A percentile compares a stretch with the other conserved stretches of the same genome.
These are phyloP conservation scores for Acinonyx jubatus DNA, from an alignment of 2,113 vertebrate genomes.

Conservation along the genomic window DNA sequence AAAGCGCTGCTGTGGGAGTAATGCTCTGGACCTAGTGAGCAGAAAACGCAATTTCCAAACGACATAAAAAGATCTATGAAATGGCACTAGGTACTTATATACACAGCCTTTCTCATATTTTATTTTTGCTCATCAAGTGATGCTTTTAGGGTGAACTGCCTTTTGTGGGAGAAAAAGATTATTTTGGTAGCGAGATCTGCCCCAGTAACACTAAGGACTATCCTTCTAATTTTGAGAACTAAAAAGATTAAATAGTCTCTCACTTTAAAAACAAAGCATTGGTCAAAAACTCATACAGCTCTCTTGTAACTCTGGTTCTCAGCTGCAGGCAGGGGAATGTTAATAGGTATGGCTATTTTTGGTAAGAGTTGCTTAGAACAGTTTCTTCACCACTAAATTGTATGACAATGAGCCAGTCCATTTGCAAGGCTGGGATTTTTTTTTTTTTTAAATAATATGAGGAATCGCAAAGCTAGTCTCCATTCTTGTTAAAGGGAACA, in stretches of 20 bases:
- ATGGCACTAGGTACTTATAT: background rate
- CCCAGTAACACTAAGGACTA: background rate
- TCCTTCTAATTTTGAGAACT: background rate
- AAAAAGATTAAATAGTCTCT: background rate
- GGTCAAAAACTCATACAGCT: background rate
- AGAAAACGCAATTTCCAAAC: background rate
- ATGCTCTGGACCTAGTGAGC: background rate
- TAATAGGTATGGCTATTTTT: slow-evolving; percentile 70
- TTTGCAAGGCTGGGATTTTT: slow-evolving; percentile 41
- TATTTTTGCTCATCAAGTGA: slow-evolving; percentile 10
- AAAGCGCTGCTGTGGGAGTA: background rate
- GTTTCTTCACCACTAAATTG: slow-evolving; percentile 50
- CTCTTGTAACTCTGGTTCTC: background rate
- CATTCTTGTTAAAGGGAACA: slow-evolving; percentile 50
- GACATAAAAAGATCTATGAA: background rate
- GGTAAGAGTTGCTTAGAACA: slow-evolving; percentile 62
- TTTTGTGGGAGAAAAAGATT: background rate
- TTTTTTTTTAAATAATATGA: background rate
- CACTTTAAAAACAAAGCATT: slow-evolving; percentile 6
- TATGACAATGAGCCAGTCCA: slow-evolving; percentile 55
- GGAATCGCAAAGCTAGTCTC: slow-evolving; percentile 58
- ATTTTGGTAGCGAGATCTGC: slow-evolving; percentile 11
- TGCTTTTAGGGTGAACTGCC: background rate
- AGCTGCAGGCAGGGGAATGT: background rate
- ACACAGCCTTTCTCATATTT: background rate